Evolutionary conservation across 2,888 invertebrate genomes (phyloP), one percentile per base, ranked within the genome.

Genomic region (Empis stercorea): DNA sequence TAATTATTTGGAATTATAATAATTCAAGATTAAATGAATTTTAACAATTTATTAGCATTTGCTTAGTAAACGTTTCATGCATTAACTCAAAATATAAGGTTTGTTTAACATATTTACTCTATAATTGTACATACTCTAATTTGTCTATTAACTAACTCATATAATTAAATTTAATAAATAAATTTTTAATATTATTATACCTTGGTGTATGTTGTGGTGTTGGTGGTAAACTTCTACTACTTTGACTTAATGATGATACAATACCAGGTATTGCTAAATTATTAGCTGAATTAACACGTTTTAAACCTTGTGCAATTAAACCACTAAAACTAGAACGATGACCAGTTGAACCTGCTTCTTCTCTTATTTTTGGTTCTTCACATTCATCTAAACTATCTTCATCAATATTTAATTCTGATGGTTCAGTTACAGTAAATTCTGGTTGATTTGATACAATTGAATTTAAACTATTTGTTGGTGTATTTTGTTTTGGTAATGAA

Each of bases 131-230:
- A n/a, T n/a, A n/a, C n/a, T n/a, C n/a, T n/a, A n/a, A n/a, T n/a
- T n/a, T n/a, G n/a, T n/a, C n/a, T n/a, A n/a, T n/a, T n/a, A n/a
- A n/a, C n/a, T n/a, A n/a, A n/a, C n/a, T n/a, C n/a, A n/a, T n/a
- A n/a, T n/a, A n/a, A n/a, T n/a, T n/a, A n/a, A n/a, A n/a, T n/a
- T n/a, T n/a, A n/a, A n/a, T n/a, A n/a, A n/a, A n/a, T n/a, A n/a
- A n/a, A n/a, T n/a, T n/a, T n/a, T n/a, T n/a, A n/a, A n/a, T n/a
- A n/a, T n/a, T n/a, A n/a, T n/a, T n/a, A 55, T 48, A 68, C 68
- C 66, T 78, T 57, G 84, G 82, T 6, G 82, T 80, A 59, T 82
- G 80, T 56, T 82, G 82, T 9, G 84, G 84, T 50, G 82, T 82
- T n/a, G 82, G 84, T 42, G 84, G 84, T 55, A 84, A 66, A 55